Evolutionary conservation across 1,140 invertebrate species (phyloP).

Genomic region (Coboldia fuscipes): DNA sequence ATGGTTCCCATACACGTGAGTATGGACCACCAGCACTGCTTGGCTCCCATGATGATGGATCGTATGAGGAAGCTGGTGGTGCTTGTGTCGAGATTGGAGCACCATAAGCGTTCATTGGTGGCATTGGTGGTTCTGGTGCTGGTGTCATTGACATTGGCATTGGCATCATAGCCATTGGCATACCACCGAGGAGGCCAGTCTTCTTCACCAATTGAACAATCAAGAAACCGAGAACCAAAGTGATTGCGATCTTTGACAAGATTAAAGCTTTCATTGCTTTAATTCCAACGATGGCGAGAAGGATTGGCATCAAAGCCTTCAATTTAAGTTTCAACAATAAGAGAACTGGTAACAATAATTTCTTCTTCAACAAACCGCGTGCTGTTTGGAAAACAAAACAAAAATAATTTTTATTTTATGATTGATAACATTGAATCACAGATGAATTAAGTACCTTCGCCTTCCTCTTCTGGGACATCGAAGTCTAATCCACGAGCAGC

Average conservation of each 20-base stretch:
- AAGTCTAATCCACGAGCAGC: conserved; percentile 41
- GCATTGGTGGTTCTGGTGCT: conserved; percentile 20
- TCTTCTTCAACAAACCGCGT: conserved; percentile 44
- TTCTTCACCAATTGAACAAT: conserved; percentile 52
- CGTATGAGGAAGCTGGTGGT: conserved; percentile 37
- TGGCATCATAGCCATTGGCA: conserved; percentile 47
- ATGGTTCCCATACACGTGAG: conserved; percentile 45
- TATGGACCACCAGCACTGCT: conserved; percentile 38
- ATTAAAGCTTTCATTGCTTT: conserved; percentile 65
- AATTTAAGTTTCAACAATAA: conserved; percentile 61
- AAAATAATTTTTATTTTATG: neutral
- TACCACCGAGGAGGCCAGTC: conserved; percentile 28
- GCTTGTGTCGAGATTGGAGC: conserved; percentile 35
- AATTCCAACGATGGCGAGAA: conserved; percentile 49
- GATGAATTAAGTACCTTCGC: conserved; percentile 19
- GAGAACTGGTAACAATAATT: conserved; percentile 52
- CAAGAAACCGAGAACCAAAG: conserved; percentile 56
- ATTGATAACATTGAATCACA: neutral
- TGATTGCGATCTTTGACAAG: conserved; percentile 57
- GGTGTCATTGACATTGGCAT: conserved; percentile 29
- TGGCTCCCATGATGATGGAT: conserved; percentile 42
- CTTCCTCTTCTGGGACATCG: conserved; percentile 27
- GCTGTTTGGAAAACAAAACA: conserved; percentile 9
- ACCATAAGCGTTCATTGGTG: conserved; percentile 34
- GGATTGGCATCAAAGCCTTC: conserved; percentile 62